Conservation (phyloP, 2,888 invertebrate species). For the Parnassius orleans region DNA sequence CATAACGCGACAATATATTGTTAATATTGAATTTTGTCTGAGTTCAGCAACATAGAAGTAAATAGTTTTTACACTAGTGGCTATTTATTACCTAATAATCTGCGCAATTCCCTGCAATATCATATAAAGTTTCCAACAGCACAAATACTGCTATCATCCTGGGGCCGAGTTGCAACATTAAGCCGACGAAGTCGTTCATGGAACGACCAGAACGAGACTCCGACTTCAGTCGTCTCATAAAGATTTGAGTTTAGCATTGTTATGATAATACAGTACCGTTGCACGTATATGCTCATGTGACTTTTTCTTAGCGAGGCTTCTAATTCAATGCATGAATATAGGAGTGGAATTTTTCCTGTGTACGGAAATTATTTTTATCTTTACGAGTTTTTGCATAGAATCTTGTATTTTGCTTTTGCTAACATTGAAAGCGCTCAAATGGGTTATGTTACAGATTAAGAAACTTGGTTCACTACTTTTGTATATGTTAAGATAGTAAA, state of each 20-base stretch:
- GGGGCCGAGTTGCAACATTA: conserved; percentile 11
- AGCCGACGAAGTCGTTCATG: not conserved
- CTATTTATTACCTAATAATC: conserved; percentile 5
- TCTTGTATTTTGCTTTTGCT: not conserved
- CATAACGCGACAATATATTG: too few species aligned
- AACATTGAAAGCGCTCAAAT: not conserved
- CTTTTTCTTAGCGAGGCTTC: conserved; percentile 11
- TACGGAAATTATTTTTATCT: conserved; percentile 5
- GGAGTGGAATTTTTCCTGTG: conserved; percentile 1
- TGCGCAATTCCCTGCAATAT: not conserved
- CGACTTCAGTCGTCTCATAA: conserved; percentile 17
- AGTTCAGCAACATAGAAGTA: too few species aligned
- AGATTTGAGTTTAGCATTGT: conserved; percentile 11
- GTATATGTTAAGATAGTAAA: too few species aligned
- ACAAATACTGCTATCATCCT: conserved; percentile 4
- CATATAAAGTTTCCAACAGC: not conserved
- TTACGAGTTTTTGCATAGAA: not conserved
- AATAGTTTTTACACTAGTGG: not conserved
- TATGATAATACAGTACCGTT: conserved; percentile 9
- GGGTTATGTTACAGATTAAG: too few species aligned
- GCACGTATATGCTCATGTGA: conserved; percentile 7
- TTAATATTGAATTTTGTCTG: too few species aligned
- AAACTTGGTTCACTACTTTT: too few species aligned
- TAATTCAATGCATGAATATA: conserved; percentile 10
- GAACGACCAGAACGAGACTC: conserved; percentile 5